Conservation (phyloP, 2,888 invertebrate genomes). For the Hecatera dysodea region DNA sequence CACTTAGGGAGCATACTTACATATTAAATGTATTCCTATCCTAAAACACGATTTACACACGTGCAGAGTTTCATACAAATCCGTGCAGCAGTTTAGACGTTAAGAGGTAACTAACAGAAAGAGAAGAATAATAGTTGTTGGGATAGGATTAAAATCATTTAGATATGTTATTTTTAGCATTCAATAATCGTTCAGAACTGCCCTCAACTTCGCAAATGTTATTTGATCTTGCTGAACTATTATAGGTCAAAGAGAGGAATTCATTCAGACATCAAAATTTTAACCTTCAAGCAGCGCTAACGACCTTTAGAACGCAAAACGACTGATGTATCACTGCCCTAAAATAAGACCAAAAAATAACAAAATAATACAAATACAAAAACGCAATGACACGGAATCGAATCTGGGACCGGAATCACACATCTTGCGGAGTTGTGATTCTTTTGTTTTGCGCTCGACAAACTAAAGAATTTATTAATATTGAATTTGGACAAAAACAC, state of each 20-base stretch:
- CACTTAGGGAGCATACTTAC: too few species aligned
- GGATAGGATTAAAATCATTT: too few species aligned
- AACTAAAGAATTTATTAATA: conserved; percentile 77
- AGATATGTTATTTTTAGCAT: too few species aligned
- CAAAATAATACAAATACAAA: conserved; percentile 47
- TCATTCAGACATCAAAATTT: conserved; percentile 9
- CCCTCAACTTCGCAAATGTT: background rate
- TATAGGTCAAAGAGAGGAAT: too few species aligned
- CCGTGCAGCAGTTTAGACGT: too few species aligned
- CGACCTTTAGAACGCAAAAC: conserved; percentile 19
- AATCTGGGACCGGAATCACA: conserved; percentile 75
- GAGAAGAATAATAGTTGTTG: too few species aligned
- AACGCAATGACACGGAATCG: conserved; percentile 60
- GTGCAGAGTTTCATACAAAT: too few species aligned
- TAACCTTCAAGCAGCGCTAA: background rate
- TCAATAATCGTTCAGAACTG: too few species aligned
- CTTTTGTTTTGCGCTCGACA: conserved; percentile 67
- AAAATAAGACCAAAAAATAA: conserved; percentile 16
- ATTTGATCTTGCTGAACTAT: too few species aligned
- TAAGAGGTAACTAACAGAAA: too few species aligned
- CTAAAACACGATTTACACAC: too few species aligned
- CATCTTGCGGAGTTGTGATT: conserved; percentile 65
- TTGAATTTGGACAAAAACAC: conserved; percentile 78
- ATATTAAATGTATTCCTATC: too few species aligned
- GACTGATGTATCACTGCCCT: conserved; percentile 24